Evolutionary conservation across 2,113 vertebrate genomes (phyloP), one percentile per base, ranked within the genome.

Genomic region (Salminus brasiliensis): DNA sequence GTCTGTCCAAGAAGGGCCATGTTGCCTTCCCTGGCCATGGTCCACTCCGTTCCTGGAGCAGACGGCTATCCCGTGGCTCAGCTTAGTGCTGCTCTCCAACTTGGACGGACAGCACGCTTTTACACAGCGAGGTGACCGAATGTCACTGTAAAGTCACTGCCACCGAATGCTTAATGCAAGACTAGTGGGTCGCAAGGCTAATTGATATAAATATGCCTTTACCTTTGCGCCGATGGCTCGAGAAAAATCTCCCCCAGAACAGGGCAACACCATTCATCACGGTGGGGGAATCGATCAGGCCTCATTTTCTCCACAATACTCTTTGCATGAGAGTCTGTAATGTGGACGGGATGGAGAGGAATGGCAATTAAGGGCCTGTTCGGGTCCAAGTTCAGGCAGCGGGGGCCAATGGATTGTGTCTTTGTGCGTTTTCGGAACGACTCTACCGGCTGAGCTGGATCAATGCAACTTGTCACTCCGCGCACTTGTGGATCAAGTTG

Each of bases 121-220:
- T 55, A 34, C 27, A 45, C 45, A 53, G 32, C 36, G 53, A 73
- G 70, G 62, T 68, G 53, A 25, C 63, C 4, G 9, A 73, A 41
- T 75, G 34, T 80, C 59, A 60, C 32, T 69, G 66, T 32, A 81
- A 45, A 29, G 15, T 60, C 63, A 18, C 27, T 60, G 66, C 53
- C 45, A 25, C 52, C 36, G 32, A 76, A 76, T 76, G 60, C 62
- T 68, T 71, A 68, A 71, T 29, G 21, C 32, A 68, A 59, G 57
- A 52, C 68, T 78, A 59, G 71, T n/a, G 4, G 41, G 76, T 52
- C 7, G 4, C 70, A 21, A 47, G 25, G 62, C 72, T 84, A 81
- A 81, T 84, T 81, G 70, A 69, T 84, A 69, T 69, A 81, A 78
- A 81, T 76, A 49, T 52, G 67, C 60, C 45, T 81, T 78, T 75